These are phyloP conservation scores for Bovichtus diacanthus DNA, from an alignment of 2,797 vertebrate genomes.

Conservation along the genomic window DNA sequence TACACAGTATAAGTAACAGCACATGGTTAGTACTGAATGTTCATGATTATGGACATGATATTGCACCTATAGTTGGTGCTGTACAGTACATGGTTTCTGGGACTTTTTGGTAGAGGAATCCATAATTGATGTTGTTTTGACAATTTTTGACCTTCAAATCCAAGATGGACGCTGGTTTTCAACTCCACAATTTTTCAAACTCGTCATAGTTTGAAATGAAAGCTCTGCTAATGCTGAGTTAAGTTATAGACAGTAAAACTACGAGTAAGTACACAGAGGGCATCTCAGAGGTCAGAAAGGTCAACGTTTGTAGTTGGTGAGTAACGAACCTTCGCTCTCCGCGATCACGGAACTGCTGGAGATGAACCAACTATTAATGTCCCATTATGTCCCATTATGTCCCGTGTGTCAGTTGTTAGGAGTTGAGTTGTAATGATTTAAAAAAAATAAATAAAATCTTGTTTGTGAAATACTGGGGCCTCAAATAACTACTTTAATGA, in stretches of 20 bases:
- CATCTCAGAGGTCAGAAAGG: background rate
- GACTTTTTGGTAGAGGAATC: too few relatives aligned
- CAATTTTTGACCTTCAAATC: background rate
- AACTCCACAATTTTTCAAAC: too few relatives aligned
- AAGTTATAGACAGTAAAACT: background rate
- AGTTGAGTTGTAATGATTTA: too few relatives aligned
- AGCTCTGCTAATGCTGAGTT: background rate
- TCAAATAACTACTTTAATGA: background rate
- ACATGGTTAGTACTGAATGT: too few relatives aligned
- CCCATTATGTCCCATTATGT: background rate
- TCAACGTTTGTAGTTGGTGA: background rate
- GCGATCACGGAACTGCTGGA: too few relatives aligned
- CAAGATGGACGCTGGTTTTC: too few relatives aligned
- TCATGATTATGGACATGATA: too few relatives aligned
- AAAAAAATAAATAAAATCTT: too few relatives aligned
- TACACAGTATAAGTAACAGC: too few relatives aligned
- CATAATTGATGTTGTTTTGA: background rate
- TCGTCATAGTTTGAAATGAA: background rate
- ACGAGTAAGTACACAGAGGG: background rate
- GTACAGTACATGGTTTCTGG: too few relatives aligned
- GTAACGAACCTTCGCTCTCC: background rate
- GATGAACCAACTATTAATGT: too few relatives aligned
- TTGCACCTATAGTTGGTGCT: background rate
- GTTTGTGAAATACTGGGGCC: background rate
- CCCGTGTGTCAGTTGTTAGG: too few relatives aligned